These are phyloP conservation scores for Aricia artaxerxes DNA, from an alignment of 2,888 invertebrate species.

Conservation along the genomic window DNA sequence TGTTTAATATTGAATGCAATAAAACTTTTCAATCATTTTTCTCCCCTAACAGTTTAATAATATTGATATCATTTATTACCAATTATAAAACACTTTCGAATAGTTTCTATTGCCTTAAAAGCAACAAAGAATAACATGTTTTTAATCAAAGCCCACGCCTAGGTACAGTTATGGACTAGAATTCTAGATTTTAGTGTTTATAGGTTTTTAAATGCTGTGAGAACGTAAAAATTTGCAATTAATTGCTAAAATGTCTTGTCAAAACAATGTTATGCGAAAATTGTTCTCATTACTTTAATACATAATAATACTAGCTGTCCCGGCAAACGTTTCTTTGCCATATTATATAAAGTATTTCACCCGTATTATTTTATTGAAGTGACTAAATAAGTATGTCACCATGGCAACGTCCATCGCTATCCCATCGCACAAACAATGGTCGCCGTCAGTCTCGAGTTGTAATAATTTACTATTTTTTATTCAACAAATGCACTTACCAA, in stretches of 20 bases:
- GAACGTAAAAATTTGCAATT: not conserved
- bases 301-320: too few species aligned
- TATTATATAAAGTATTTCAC: too few species aligned
- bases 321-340: too few species aligned
- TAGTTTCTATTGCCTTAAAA: slow-evolving; percentile 1
- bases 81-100: slow-evolving; percentile 15
- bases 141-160: slow-evolving; percentile 6
- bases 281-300: not conserved
- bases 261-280: not conserved
- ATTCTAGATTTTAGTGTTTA: slow-evolving; percentile 2
- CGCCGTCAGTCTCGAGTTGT: too few species aligned
- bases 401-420: too few species aligned
- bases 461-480: too few species aligned
- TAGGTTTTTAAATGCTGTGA: not conserved
- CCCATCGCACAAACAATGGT: too few species aligned
- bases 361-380: too few species aligned
- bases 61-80: not conserved
- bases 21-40: not conserved
- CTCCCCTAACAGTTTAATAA: not conserved
- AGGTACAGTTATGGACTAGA: slow-evolving; percentile 5
- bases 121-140: slow-evolving; percentile 1
- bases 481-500: too few species aligned
- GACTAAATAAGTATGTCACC: too few species aligned
- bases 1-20: not conserved
- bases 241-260: not conserved